Evolutionary conservation across 35 echinoderm and acorn worm species (phyloP), one percentile per base, ranked within the genome.

Genomic region (Apostichopus japonicus): DNA sequence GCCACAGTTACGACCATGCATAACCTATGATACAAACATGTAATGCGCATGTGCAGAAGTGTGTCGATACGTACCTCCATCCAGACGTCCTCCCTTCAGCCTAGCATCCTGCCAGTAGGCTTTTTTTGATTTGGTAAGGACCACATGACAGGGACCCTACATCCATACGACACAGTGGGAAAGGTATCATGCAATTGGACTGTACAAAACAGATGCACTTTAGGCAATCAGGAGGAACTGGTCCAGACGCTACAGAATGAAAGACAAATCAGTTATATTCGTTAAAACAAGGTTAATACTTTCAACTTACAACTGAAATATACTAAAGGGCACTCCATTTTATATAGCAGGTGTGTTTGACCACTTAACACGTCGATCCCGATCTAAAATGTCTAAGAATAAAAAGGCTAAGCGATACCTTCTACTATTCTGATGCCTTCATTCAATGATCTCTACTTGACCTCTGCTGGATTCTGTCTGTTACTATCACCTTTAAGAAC

Each of bases 121-220:
- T n/a, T n/a, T 17, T 0, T 63, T 95, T 97, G 6, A 97, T 97
- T 23, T 97, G 96, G 65, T 95, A 97, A 21, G 96, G 96, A 57
- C 96, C 96, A 84, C 96, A 97, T 0, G 94, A 93, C 51, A 93
- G 24, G 1, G 96, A 97, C 0, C 87, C 92, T 8, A 79, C 96
- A 33, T 97, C 96, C 81, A 91, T 75, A 2, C 33, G n/a, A 67
- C 96, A 97, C 3, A 97, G 65, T 62, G 96, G 96, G 24, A 44
- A 76, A 6, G 92, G 93, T n/a, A 93, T 93, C 16, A 11, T 80
- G 65, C 96, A 97, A 19, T 57, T 23, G 0, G 96, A 95, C 71
- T 93, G 92, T 53, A 95, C 93, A 0, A 56, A 57, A 79, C 96
- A 97, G 8, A 97, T 97, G 63, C 96, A 97, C 0, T 88, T 10